phyloP scores from a whole-genome alignment of 2,888 invertebrate species.

The Neocrepidodera transversa region DNA sequence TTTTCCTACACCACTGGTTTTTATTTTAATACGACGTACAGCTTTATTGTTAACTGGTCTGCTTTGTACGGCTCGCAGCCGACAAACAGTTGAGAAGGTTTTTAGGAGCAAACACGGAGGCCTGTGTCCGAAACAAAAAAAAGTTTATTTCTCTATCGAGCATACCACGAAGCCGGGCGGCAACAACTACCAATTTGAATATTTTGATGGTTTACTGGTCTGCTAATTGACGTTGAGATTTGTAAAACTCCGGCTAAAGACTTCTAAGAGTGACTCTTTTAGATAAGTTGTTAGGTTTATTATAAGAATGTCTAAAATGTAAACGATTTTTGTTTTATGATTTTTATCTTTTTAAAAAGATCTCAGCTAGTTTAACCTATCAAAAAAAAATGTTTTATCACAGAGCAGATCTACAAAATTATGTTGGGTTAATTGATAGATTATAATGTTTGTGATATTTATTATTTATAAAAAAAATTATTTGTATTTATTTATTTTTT shows the following conservation, averaged over 20 bases:
- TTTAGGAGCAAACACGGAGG: conserved; percentile 10
- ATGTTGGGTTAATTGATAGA: no score
- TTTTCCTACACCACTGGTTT: conserved; percentile 5
- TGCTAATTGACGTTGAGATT: conserved; percentile 5
- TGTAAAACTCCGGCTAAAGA: not conserved
- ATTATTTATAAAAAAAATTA: no score
- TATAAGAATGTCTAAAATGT: conserved; percentile 5
- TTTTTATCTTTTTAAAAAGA: no score
- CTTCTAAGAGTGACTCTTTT: not conserved
- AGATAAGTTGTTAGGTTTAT: not conserved
- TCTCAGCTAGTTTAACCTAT: no score
- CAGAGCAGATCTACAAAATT: no score
- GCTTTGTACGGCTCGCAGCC: conserved; percentile 7
- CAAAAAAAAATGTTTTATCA: no score
- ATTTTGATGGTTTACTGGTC: conserved; percentile 1
- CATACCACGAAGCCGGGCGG: not conserved
- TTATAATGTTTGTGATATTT: no score
- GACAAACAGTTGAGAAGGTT: not conserved
- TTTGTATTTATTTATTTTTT: no score
- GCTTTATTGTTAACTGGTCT: conserved; percentile 16
- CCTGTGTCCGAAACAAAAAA: conserved; percentile 1
- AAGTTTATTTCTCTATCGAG: conserved; percentile 19
- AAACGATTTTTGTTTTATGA: no score
- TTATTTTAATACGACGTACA: conserved; percentile 7
- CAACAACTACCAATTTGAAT: conserved; percentile 1